Evolutionary conservation across 2,888 invertebrate species (phyloP).

Genomic region (Drosophila mimica): DNA sequence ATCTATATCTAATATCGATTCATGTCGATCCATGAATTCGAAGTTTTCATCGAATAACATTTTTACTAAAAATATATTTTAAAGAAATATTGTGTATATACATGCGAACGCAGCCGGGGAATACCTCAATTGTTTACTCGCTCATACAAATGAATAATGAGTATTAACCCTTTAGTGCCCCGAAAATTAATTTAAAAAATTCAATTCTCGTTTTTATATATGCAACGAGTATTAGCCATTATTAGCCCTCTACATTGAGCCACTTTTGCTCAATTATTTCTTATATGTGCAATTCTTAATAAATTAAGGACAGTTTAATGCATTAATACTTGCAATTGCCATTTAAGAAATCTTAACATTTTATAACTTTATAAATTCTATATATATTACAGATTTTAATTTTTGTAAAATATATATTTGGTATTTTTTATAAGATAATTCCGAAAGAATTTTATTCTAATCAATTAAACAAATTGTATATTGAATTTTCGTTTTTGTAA

Average conservation of each 20-base stretch:
- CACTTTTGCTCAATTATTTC: no score
- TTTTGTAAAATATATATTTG: background rate
- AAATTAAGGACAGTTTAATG: background rate
- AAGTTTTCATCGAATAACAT: background rate
- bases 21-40: background rate
- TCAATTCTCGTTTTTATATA: background rate
- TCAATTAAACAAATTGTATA: background rate
- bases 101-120: background rate
- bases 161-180: background rate
- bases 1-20: background rate
- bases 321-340: background rate
- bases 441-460: background rate
- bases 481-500: background rate
- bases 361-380: background rate
- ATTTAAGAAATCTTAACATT: background rate
- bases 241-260: background rate
- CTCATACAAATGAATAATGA: background rate
- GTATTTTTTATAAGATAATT: background rate
- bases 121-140: background rate
- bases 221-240: background rate
- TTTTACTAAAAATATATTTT: background rate
- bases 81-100: background rate
- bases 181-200: background rate
- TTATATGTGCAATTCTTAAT: background rate
- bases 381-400: background rate